phyloP scores from a whole-genome alignment of 1,140 invertebrate genomes.

The Euura lappo region DNA sequence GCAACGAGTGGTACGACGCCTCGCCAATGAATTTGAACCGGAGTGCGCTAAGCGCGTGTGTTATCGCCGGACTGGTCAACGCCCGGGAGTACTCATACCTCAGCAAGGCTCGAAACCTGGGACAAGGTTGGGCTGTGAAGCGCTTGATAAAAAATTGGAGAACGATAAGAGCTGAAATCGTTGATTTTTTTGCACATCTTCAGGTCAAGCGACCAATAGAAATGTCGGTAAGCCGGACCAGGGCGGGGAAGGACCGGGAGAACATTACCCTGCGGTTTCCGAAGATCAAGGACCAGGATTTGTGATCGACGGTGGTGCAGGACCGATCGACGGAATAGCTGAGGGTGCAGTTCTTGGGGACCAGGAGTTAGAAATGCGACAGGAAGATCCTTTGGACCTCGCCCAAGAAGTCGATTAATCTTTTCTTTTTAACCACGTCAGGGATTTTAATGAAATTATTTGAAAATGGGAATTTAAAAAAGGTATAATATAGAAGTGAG shows the following conservation, averaged over 20 bases:
- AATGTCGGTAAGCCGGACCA: slow-evolving; percentile 32
- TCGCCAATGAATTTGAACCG: slow-evolving; percentile 75
- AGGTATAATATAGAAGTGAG: no score
- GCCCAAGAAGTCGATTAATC: background rate
- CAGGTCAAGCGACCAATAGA: slow-evolving; percentile 34
- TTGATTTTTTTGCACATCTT: slow-evolving; percentile 1
- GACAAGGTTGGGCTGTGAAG: slow-evolving; percentile 30
- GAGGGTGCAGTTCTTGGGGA: slow-evolving; percentile 22
- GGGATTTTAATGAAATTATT: no score
- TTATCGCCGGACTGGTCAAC: slow-evolving; percentile 79
- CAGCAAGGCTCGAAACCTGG: slow-evolving; percentile 38
- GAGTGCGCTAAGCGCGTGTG: slow-evolving; percentile 84
- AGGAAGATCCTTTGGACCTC: background rate
- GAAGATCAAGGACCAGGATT: slow-evolving; percentile 18
- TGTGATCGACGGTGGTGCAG: slow-evolving; percentile 18
- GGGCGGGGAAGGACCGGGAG: slow-evolving; percentile 29
- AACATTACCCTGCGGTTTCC: background rate
- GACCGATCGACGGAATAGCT: slow-evolving; percentile 26
- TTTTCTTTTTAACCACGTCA: no score
- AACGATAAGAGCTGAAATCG: background rate
- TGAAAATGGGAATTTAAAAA: no score
- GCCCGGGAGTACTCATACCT: slow-evolving; percentile 71
- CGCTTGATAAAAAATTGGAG: background rate
- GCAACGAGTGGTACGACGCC: slow-evolving; percentile 72
- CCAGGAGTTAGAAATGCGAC: background rate